A percentile compares a stretch with the other conserved stretches of the same genome.
These are phyloP conservation scores for Oophaga sylvatica DNA, from an alignment of 2,797 vertebrate genomes.

Conservation along the genomic window DNA sequence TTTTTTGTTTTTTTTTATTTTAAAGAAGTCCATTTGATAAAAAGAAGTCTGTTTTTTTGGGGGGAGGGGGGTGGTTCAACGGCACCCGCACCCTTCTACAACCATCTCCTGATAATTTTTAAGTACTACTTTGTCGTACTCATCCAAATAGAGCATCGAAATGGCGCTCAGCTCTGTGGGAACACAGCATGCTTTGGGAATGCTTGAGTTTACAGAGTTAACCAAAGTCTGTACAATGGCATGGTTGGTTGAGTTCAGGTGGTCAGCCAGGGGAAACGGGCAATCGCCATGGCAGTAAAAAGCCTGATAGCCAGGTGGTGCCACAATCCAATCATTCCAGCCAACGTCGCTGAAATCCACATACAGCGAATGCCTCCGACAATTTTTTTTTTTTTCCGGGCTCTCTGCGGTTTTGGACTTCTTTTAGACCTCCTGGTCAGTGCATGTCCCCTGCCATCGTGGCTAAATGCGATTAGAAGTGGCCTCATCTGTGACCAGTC, in stretches of 20 bases:
- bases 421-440: constrained; percentile 87
- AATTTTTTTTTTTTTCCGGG: constrained; percentile 94
- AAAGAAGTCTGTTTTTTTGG: constrained; percentile 65
- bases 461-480: constrained; percentile 95
- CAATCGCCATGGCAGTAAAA: constrained; percentile 99
- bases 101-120: constrained; percentile 99
- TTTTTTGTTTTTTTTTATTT: constrained; percentile 32
- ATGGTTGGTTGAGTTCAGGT: constrained; percentile 99
- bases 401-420: constrained; percentile 81
- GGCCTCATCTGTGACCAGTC: constrained; percentile 95
- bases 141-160: constrained; percentile 98
- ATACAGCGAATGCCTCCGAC: constrained; percentile 92
- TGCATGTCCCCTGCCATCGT: constrained; percentile 92
- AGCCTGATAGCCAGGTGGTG: constrained; percentile 96
- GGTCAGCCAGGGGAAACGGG: constrained; percentile 97
- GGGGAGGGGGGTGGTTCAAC: constrained; percentile 71
- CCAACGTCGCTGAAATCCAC: constrained; percentile 99
- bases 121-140: constrained; percentile 98
- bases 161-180: constrained; percentile 98
- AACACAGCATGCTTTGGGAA: constrained; percentile 98
- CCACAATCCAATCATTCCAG: constrained; percentile 99
- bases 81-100: constrained; percentile 97
- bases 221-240: constrained; percentile 99
- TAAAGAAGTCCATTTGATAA: constrained; percentile 74
- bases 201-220: constrained; percentile 97